Percentiles rank a stretch among this genome's conserved stretches.
Conservation (phyloP, 1,140 invertebrate species). For the Tetraneura akinire region DNA sequence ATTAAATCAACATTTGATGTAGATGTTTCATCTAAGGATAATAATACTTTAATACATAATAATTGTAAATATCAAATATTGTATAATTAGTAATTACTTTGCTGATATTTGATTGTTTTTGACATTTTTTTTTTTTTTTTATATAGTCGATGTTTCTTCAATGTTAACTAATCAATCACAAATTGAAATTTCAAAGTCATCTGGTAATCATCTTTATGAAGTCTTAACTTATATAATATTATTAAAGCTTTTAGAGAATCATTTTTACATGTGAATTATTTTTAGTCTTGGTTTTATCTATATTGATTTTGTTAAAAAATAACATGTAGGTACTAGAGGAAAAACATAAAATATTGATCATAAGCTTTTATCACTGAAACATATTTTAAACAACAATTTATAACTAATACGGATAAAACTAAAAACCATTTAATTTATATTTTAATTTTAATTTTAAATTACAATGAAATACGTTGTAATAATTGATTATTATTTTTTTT, state of each 20-base stretch:
- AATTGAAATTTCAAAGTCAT: conserved; percentile 22
- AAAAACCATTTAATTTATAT: too few species aligned
- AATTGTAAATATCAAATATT: conserved; percentile 26
- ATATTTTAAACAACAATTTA: too few species aligned
- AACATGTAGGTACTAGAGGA: too few species aligned
- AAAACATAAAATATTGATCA: too few species aligned
- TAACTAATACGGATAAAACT: too few species aligned
- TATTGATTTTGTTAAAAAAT: too few species aligned
- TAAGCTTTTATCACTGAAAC: too few species aligned
- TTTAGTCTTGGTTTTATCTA: too few species aligned
- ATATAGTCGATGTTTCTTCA: conserved; percentile 45
- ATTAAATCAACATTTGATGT: neutral
- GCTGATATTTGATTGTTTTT: neutral
- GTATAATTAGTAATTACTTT: neutral
- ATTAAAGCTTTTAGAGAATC: too few species aligned
- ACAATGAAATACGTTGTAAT: too few species aligned
- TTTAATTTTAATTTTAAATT: neutral
- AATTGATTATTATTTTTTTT: neutral
- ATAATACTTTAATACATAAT: conserved; percentile 14
- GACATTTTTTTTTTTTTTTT: neutral
- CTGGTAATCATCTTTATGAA: conserved; percentile 25
- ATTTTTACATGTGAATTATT: too few species aligned
- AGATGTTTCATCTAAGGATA: neutral
- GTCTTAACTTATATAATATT: too few species aligned
- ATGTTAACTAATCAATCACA: conserved; percentile 25